Conservation (phyloP, 2,113 vertebrate species). For the Fulmarus glacialis region DNA sequence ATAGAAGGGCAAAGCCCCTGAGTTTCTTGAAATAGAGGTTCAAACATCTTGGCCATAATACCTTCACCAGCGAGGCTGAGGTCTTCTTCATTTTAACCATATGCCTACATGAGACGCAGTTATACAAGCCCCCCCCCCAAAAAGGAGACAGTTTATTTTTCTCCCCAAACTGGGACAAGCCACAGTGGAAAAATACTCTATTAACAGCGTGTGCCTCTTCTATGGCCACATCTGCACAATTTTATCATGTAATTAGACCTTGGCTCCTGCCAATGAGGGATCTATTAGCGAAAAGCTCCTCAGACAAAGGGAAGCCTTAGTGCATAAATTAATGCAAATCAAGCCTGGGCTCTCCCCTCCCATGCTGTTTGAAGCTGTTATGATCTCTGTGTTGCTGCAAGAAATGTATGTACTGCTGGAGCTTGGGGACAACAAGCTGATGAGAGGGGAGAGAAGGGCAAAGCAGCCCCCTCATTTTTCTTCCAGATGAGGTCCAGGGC, state of each 20-base stretch:
- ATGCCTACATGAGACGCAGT: not conserved
- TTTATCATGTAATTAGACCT: not conserved
- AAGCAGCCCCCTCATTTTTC: not conserved
- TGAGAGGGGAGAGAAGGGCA: not conserved
- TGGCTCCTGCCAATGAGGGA: not conserved
- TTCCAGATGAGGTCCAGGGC: not conserved
- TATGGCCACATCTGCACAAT: slow-evolving; percentile 6
- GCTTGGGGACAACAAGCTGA: not conserved
- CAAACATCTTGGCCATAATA: not conserved
- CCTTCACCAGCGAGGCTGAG: not conserved
- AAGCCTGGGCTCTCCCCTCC: not conserved
- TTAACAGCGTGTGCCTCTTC: not conserved
- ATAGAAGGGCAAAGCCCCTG: not conserved
- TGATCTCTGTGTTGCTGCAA: not conserved
- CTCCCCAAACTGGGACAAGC: not conserved
- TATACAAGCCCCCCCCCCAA: not conserved
- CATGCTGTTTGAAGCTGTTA: not conserved
- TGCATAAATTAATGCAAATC: slow-evolving; percentile 17
- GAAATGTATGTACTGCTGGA: not conserved
- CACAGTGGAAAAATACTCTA: not conserved
- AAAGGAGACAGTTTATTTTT: not conserved
- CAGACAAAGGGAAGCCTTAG: slow-evolving; percentile 8
- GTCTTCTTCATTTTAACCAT: not conserved
- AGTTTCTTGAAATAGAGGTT: not conserved
- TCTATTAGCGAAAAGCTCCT: not conserved